Evolutionary conservation across 2,888 invertebrate species (phyloP).

Genomic region (Chrysopilus asiliformis): DNA sequence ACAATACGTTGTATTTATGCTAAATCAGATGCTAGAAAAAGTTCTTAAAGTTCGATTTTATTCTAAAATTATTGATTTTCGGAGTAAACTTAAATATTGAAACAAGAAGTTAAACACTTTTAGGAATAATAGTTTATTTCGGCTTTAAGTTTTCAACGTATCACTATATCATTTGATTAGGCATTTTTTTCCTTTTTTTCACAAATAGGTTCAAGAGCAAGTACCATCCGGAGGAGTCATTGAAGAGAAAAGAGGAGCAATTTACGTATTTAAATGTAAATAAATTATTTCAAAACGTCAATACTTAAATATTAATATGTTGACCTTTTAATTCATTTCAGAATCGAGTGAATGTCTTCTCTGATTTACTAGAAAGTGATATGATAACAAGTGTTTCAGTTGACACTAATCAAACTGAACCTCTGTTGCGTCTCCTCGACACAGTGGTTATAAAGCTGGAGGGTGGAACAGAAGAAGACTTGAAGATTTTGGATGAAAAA

Average conservation of each 20-base stretch:
- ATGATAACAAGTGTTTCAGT: slow-evolving; percentile 65
- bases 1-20: no score
- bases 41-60: no score
- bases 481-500: slow-evolving; percentile 69
- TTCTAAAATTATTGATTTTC: no score
- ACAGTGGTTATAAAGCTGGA: slow-evolving; percentile 94
- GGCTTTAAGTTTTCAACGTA: no score
- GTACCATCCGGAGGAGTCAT: slow-evolving; percentile 95
- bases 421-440: slow-evolving; percentile 77
- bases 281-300: slow-evolving; percentile 7
- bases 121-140: no score
- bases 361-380: slow-evolving; percentile 63
- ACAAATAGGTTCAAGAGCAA: slow-evolving; percentile 89
- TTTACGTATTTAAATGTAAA: slow-evolving; percentile 62
- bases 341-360: slow-evolving; percentile 80
- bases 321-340: slow-evolving; percentile 30
- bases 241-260: slow-evolving; percentile 80
- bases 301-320: slow-evolving; percentile 10
- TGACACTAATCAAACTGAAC: slow-evolving; percentile 73
- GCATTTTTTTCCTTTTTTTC: no score
- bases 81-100: no score
- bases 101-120: no score
- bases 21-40: no score
- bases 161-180: no score
- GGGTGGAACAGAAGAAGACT: slow-evolving; percentile 80